A percentile compares a stretch with the other conserved stretches of the same genome.
Evolutionary conservation across 2,888 invertebrate species (phyloP).

Genomic region (Dilophus febrilis): DNA sequence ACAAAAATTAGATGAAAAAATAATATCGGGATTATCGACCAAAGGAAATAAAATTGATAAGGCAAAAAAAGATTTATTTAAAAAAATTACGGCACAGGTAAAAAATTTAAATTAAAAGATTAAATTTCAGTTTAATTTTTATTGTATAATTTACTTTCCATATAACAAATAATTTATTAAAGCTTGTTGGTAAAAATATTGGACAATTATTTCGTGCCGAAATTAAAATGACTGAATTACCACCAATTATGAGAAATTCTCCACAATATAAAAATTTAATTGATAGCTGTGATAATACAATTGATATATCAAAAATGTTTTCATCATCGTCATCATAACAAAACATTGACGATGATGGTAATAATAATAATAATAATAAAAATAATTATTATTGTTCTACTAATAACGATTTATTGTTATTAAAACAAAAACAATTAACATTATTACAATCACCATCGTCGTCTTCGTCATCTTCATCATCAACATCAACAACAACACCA

Average conservation of each 20-base stretch:
- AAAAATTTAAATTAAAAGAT: conserved; percentile 14
- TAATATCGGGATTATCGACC: conserved; percentile 40
- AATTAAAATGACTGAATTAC: conserved; percentile 70
- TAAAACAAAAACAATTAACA: too few relatives aligned
- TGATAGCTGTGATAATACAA: neutral
- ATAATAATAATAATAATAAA: too few relatives aligned
- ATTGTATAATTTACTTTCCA: neutral
- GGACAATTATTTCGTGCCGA: conserved; percentile 79
- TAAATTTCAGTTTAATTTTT: neutral
- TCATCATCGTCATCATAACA: too few relatives aligned
- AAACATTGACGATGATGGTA: too few relatives aligned
- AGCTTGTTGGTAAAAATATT: conserved; percentile 69
- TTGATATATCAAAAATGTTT: neutral
- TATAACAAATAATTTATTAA: conserved; percentile 1
- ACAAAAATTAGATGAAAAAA: conserved; percentile 72
- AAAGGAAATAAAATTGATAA: conserved; percentile 73
- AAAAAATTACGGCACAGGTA: conserved; percentile 68
- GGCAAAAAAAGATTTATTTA: conserved; percentile 78
- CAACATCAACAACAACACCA: too few relatives aligned
- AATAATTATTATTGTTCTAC: too few relatives aligned
- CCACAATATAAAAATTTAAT: neutral
- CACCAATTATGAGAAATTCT: conserved; percentile 36
- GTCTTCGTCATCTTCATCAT: too few relatives aligned
- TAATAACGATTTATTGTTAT: too few relatives aligned
- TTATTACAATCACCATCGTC: too few relatives aligned